Evolutionary conservation across 2,113 vertebrate species (phyloP), one percentile per base, ranked within the genome.

Genomic region (Emydura subglobosa): DNA sequence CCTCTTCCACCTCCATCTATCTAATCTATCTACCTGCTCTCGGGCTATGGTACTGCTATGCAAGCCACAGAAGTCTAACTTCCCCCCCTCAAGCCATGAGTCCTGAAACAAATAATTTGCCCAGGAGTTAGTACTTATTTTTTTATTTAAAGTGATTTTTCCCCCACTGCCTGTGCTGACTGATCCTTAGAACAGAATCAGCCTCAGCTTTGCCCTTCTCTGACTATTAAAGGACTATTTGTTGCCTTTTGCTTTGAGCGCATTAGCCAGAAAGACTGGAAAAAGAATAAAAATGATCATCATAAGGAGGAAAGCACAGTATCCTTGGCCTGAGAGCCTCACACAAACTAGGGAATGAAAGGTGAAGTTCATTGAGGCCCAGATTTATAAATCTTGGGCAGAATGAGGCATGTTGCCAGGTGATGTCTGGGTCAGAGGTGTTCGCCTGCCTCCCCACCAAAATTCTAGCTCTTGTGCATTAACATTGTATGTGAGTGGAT

Each of bases 21-120:
- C 34, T 68, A 68, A 68, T 39, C 19, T 49, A 27, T 14, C 39
- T 76, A 10, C 17, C 79, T 95, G 81, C 53, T 11, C 0, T 0
- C 4, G 55, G 49, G 29, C 22, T 61, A 34, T 0, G 0, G 11
- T 24, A 0, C 0, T 0, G n/a, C 80, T 76, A 61, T 7, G 47
- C 53, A 47, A 84, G 44, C 10, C 6, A 17, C 7, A 10, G 10
- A 55, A 76, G 10, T 49, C 68, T 61, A 72, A 55, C 39, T 82
- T 1, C 0, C 65, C 34, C 4, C 25, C 50, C 21, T 9, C 47
- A 7, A 16, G 49, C 49, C 92, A 86, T 92, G 95, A 88, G 88
- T 93, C 94, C 93, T 72, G 17, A 92, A 93, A 83, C 24, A 21
- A 65, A 12, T 17, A 17, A 14, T 84, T 82, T 61, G 11, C 81